phyloP scores from a whole-genome alignment of 2,888 invertebrate species.

The Trilocha varians region DNA sequence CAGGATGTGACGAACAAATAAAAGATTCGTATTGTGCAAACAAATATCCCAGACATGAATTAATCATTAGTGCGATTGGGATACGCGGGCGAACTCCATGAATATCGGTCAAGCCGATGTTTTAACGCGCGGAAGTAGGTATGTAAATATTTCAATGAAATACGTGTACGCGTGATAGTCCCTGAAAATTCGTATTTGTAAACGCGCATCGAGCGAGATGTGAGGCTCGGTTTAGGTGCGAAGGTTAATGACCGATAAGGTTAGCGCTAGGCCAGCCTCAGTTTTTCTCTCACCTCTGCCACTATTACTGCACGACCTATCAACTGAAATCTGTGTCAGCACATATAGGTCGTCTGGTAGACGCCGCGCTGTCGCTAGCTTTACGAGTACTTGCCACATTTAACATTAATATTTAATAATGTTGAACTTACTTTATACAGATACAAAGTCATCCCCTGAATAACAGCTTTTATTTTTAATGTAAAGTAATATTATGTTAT shows the following conservation, averaged over 20 bases:
- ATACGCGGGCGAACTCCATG: slow-evolving; percentile 12
- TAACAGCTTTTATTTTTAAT: too few species aligned
- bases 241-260: slow-evolving; percentile 72
- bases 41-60: slow-evolving; percentile 10
- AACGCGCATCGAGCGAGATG: slow-evolving; percentile 49
- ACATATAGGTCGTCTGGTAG: slow-evolving; percentile 8
- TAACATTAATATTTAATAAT: too few species aligned
- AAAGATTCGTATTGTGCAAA: slow-evolving; percentile 5
- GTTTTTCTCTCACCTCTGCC: slow-evolving; percentile 35
- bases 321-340: slow-evolving; percentile 24
- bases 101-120: slow-evolving; percentile 15
- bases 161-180: slow-evolving; percentile 24
- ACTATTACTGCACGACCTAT: slow-evolving; percentile 40
- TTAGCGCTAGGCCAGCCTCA: slow-evolving; percentile 52
- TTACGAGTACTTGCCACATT: too few species aligned
- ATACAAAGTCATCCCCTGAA: too few species aligned
- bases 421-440: too few species aligned
- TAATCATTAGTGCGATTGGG: slow-evolving; percentile 7
- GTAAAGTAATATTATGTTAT: too few species aligned
- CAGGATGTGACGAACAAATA: slow-evolving; percentile 1
- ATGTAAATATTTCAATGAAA: slow-evolving; percentile 21
- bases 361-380: slow-evolving; percentile 2
- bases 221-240: slow-evolving; percentile 68
- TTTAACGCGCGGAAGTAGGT: slow-evolving; percentile 15
- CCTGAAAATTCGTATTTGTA: slow-evolving; percentile 42